These are phyloP conservation scores for Haemorhous mexicanus DNA, from an alignment of 2,113 vertebrate species.

Conservation along the genomic window DNA sequence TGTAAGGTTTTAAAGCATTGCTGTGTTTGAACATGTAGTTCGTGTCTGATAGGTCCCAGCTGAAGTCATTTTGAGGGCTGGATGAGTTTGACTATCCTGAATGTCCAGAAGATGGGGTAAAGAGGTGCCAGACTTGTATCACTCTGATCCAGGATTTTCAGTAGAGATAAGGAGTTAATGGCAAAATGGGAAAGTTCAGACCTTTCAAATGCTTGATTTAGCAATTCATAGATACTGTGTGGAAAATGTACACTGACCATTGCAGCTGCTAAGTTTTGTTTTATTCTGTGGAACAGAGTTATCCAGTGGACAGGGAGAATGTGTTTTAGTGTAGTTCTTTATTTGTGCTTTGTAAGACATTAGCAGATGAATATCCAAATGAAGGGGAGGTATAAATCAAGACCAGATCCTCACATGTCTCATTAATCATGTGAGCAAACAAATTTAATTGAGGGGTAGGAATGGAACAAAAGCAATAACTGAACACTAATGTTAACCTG, in stretches of 20 bases:
- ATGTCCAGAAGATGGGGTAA: background rate
- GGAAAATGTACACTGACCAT: background rate
- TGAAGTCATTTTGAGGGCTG: background rate
- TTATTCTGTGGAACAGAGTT: background rate
- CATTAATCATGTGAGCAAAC: background rate
- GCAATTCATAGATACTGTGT: background rate
- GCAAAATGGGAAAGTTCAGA: background rate
- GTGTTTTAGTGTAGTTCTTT: background rate
- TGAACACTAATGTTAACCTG: background rate
- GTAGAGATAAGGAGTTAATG: background rate
- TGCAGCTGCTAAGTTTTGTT: background rate
- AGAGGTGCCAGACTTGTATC: background rate
- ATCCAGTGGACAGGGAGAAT: background rate
- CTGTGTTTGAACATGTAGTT: background rate
- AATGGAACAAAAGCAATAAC: background rate
- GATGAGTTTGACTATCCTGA: background rate
- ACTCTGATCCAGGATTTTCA: background rate
- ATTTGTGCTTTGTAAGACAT: background rate
- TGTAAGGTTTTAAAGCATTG: background rate
- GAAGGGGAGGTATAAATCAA: background rate
- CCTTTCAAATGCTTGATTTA: background rate
- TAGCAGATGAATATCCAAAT: background rate
- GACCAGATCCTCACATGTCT: background rate
- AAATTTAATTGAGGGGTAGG: background rate
- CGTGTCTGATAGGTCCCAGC: background rate